phyloP scores from a whole-genome alignment of 2,888 invertebrate species.

The Galerucella nymphaeae region DNA sequence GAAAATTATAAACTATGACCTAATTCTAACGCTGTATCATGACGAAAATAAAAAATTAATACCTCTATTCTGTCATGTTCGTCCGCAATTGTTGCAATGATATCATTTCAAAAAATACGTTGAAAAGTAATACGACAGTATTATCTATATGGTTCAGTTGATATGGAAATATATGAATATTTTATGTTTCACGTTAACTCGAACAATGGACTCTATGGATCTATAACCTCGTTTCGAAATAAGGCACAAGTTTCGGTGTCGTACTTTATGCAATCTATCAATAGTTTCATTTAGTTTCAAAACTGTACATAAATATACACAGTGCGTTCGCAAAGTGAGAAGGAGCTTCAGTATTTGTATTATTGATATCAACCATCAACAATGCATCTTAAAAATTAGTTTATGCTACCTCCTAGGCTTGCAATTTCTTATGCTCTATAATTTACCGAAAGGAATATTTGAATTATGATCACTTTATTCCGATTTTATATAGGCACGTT shows the following conservation, averaged over 20 bases:
- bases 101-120: too few species aligned
- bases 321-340: background rate
- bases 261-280: background rate
- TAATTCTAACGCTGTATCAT: too few species aligned
- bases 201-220: too few species aligned
- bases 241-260: background rate
- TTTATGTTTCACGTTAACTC: too few species aligned
- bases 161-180: too few species aligned
- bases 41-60: too few species aligned
- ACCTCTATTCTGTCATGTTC: too few species aligned
- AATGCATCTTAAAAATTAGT: background rate
- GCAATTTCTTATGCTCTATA: background rate
- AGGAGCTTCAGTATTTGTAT: background rate
- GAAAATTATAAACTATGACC: too few species aligned
- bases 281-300: slow-evolving; percentile 1
- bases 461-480: background rate
- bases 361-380: background rate
- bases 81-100: too few species aligned
- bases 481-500: background rate
- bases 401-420: background rate
- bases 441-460: background rate
- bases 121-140: too few species aligned
- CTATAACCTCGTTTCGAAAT: too few species aligned
- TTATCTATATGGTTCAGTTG: too few species aligned
- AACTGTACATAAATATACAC: slow-evolving; percentile 3